A percentile compares a stretch with the other conserved stretches of the same genome.
phyloP scores from a whole-genome alignment of 2,797 vertebrate species.

The Tolypeutes matacus region DNA sequence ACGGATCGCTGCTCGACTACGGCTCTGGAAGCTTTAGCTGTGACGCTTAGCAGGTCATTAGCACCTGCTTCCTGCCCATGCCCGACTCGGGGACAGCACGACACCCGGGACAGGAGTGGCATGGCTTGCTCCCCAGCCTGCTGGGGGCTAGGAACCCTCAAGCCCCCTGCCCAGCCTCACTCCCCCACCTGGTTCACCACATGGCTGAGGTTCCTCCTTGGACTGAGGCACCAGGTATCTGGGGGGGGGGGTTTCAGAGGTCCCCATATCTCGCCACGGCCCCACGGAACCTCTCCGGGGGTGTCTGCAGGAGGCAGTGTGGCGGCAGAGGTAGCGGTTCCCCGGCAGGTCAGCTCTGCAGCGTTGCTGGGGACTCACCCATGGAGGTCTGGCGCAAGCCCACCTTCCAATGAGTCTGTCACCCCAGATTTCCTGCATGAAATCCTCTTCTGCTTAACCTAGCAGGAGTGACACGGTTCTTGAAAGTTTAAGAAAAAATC shows the following conservation, averaged over 20 bases:
- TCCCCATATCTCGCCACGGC: background rate
- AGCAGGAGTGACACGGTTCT: background rate
- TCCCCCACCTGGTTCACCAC: background rate
- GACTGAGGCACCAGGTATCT: background rate
- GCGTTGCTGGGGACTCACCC: background rate
- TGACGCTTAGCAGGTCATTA: constrained; percentile 45
- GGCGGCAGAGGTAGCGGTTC: background rate
- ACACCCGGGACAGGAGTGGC: too few species aligned
- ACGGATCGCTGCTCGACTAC: constrained; percentile 56
- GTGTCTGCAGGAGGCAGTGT: background rate
- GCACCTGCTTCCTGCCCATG: background rate
- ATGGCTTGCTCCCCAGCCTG: background rate
- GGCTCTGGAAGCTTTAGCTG: constrained; percentile 10
- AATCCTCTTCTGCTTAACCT: constrained; percentile 38
- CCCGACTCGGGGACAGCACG: background rate
- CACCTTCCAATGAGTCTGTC: background rate
- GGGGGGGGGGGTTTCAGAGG: background rate
- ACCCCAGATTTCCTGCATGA: background rate
- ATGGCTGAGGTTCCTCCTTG: too few species aligned
- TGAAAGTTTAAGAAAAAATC: constrained; percentile 8
- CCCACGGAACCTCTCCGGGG: rapidly evolving
- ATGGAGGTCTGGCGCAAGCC: background rate
- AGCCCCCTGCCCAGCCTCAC: background rate
- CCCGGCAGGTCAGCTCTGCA: background rate
- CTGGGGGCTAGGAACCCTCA: background rate